Conservation (phyloP, 1,140 invertebrate species). For the Cydia splendana region DNA sequence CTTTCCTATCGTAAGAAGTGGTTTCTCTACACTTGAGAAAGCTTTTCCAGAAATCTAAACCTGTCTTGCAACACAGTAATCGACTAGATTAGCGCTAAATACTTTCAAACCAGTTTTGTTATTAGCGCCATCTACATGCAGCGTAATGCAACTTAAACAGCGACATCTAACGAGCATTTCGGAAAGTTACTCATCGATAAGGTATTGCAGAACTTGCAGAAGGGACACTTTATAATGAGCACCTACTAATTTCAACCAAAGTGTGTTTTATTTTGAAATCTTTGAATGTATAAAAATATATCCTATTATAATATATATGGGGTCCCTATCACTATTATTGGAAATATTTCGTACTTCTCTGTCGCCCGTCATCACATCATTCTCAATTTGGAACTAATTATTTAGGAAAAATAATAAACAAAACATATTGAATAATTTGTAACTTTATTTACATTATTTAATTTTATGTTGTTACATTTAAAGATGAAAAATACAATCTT, state of each 20-base stretch:
- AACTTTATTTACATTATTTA: neutral
- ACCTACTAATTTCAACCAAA: neutral
- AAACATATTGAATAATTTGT: neutral
- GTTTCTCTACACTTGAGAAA: neutral
- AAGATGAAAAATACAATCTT: neutral
- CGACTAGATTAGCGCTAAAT: neutral
- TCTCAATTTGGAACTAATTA: no score
- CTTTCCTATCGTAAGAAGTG: constrained; percentile 3
- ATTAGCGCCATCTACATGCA: constrained; percentile 18
- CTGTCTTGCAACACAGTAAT: neutral
- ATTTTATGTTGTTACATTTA: neutral
- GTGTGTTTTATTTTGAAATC: no score
- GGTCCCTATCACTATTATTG: no score
- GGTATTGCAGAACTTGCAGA: neutral
- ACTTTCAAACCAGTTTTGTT: constrained; percentile 25
- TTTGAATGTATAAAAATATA: no score
- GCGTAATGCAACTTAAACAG: neutral
- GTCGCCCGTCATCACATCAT: no score
- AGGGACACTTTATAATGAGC: neutral
- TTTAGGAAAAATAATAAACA: neutral
- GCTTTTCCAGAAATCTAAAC: constrained; percentile 16
- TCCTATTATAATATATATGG: no score
- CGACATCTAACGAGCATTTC: neutral
- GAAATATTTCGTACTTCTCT: no score
- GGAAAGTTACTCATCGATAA: neutral